phyloP scores from a whole-genome alignment of 2,888 invertebrate genomes.

The Eristalinus sepulchralis region DNA sequence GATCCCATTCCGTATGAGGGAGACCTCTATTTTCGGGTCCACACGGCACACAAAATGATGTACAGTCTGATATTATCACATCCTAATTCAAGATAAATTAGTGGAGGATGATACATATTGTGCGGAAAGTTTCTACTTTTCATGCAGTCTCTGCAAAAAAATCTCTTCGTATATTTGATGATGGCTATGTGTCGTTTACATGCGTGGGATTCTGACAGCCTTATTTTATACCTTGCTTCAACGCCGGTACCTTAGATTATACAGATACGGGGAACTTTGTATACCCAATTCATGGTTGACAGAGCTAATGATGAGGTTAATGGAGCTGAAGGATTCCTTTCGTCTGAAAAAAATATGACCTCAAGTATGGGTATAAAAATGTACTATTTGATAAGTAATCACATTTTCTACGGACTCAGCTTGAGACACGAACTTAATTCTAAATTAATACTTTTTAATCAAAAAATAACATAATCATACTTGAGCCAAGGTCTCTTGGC shows the following conservation, averaged over 20 bases:
- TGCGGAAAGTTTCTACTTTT: not conserved
- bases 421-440: not conserved
- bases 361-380: not conserved
- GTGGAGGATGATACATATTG: not conserved
- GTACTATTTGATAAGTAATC: not conserved
- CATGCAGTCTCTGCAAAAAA: not conserved
- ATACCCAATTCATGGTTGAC: not conserved
- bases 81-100: slow-evolving; percentile 8
- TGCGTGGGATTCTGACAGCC: not conserved
- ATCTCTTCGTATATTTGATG: not conserved
- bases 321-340: not conserved
- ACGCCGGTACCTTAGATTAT: not conserved
- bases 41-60: not conserved
- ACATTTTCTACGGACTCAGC: not conserved
- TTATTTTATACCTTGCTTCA: not conserved
- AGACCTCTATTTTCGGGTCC: not conserved
- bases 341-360: not conserved
- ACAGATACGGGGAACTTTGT: not conserved
- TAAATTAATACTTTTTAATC: not conserved
- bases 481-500: no score
- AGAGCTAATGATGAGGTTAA: not conserved
- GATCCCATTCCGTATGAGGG: slow-evolving; percentile 8
- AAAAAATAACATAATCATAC: not conserved
- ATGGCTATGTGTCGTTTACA: not conserved
- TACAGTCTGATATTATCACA: slow-evolving; percentile 7